These are phyloP conservation scores for Oreochromis tanganicae DNA, from an alignment of 2,113 vertebrate species.

Conservation along the genomic window DNA sequence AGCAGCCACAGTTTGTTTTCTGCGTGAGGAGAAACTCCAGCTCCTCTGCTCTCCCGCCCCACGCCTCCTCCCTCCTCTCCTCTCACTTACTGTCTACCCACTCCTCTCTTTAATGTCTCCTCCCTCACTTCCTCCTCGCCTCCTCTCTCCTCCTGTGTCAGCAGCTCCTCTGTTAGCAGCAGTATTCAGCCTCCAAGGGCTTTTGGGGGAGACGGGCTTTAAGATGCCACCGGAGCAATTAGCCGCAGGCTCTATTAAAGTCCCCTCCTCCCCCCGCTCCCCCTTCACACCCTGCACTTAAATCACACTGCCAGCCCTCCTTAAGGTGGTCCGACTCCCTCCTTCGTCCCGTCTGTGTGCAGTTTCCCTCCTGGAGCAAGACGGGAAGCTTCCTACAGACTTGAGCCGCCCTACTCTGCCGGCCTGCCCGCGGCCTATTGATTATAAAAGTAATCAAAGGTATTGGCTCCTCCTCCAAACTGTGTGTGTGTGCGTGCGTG, in stretches of 20 bases:
- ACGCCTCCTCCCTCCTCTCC: neutral
- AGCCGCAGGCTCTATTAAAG: constrained; percentile 52
- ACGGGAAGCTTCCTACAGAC: neutral
- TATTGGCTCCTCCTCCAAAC: neutral
- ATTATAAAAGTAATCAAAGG: neutral
- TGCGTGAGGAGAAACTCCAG: constrained; percentile 32
- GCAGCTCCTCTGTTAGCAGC: constrained; percentile 35
- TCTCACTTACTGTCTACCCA: neutral
- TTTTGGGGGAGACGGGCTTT: constrained; percentile 51
- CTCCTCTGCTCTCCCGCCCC: neutral
- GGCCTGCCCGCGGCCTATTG: neutral
- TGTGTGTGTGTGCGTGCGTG: neutral
- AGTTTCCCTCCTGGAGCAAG: neutral
- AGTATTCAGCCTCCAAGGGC: constrained; percentile 45
- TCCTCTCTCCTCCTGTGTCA: constrained; percentile 26
- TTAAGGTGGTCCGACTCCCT: neutral
- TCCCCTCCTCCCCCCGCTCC: neutral
- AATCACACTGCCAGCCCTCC: constrained; percentile 31
- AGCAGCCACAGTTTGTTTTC: constrained; percentile 24
- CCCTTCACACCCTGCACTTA: constrained; percentile 34
- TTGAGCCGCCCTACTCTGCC: neutral
- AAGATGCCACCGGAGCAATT: constrained; percentile 57
- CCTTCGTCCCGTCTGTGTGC: neutral
- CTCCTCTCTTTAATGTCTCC: neutral
- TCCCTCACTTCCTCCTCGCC: neutral